Evolutionary conservation across 2,797 vertebrate species (phyloP).

Genomic region (Myotis daubentonii): DNA sequence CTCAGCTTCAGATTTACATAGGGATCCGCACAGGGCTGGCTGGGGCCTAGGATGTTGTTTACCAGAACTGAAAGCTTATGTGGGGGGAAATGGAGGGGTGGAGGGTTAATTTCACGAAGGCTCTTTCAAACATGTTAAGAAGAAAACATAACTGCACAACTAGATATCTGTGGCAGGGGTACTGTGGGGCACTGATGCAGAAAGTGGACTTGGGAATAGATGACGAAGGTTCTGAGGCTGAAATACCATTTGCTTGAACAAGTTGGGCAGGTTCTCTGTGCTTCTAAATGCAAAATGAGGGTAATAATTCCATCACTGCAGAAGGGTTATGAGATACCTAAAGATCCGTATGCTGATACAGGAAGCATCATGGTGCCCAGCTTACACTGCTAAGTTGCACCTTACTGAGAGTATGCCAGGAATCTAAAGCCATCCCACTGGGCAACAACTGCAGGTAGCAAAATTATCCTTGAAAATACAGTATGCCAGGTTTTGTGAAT

Average conservation of each 20-base stretch:
- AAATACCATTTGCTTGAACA: neutral
- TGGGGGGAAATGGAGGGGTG: accelerated
- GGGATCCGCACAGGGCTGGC: conserved; percentile 45
- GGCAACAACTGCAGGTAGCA: neutral
- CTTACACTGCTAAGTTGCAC: neutral
- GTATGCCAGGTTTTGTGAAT: neutral
- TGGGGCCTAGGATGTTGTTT: conserved; percentile 42
- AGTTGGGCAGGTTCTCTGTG: neutral
- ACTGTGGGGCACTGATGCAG: neutral
- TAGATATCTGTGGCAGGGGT: neutral
- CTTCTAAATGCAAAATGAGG: neutral
- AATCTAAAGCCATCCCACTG: neutral
- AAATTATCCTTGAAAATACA: neutral
- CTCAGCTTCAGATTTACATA: conserved; percentile 78
- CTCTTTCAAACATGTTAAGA: conserved; percentile 9
- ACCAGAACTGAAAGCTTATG: conserved; percentile 13
- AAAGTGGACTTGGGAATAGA: neutral
- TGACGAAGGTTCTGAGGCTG: accelerated
- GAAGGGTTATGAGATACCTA: neutral
- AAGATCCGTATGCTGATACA: accelerated
- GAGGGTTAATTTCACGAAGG: neutral
- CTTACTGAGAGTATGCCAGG: accelerated
- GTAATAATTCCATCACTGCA: neutral
- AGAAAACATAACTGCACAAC: neutral
- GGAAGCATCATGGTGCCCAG: neutral